Evolutionary conservation across 1,140 invertebrate species (phyloP).

Genomic region (Trichoplusia ni): DNA sequence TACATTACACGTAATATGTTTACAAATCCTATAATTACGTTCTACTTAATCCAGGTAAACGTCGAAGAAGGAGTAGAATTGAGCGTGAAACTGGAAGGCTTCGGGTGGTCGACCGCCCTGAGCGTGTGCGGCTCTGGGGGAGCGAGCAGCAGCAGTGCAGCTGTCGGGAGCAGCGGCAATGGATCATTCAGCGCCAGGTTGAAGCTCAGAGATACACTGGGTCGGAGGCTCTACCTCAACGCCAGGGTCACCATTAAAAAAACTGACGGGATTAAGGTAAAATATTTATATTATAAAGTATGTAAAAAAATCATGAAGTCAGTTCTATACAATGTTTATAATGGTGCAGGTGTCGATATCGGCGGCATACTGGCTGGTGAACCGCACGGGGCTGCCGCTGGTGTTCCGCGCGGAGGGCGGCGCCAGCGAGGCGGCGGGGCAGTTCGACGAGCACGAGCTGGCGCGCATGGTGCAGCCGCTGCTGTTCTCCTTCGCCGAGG

Average conservation of each 20-base stretch:
- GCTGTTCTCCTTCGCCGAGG: slow-evolving; percentile 95
- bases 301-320: too few relatives aligned
- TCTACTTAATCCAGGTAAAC: slow-evolving; percentile 82
- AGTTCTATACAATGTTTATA: not conserved
- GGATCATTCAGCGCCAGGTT: slow-evolving; percentile 72
- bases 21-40: too few relatives aligned
- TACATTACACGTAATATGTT: too few relatives aligned
- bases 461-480: slow-evolving; percentile 96
- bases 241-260: slow-evolving; percentile 82
- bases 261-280: slow-evolving; percentile 82
- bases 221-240: slow-evolving; percentile 88
- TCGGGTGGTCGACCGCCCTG: slow-evolving; percentile 86
- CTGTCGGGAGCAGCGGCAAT: slow-evolving; percentile 42
- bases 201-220: slow-evolving; percentile 85
- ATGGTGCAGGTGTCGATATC: slow-evolving; percentile 88
- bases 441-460: slow-evolving; percentile 96
- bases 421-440: slow-evolving; percentile 91
- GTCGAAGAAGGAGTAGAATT: slow-evolving; percentile 87
- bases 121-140: slow-evolving; percentile 76
- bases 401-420: slow-evolving; percentile 96
- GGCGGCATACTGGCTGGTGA: slow-evolving; percentile 97
- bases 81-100: slow-evolving; percentile 91
- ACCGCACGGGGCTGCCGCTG: slow-evolving; percentile 96
- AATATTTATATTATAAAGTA: too few relatives aligned
- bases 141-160: slow-evolving; percentile 53